These are phyloP conservation scores for Hermaeophaga mercurialis DNA, from an alignment of 2,888 invertebrate genomes.

Conservation along the genomic window DNA sequence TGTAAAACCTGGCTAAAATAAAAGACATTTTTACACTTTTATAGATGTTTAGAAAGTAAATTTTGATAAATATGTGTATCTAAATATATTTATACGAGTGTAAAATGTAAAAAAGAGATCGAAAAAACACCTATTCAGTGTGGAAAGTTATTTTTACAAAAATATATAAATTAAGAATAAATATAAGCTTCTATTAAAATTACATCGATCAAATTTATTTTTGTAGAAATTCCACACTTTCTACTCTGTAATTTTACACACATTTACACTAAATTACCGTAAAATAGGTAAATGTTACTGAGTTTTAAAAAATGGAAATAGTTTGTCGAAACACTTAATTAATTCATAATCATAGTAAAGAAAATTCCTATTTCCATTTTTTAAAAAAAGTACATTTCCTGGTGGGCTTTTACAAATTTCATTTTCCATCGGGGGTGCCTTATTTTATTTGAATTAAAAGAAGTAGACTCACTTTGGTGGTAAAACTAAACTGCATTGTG, in stretches of 20 bases:
- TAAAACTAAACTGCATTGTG: conserved; percentile 20
- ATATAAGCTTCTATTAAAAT: too few species aligned
- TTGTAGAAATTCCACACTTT: neutral
- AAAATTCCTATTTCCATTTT: neutral
- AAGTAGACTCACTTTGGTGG: conserved; percentile 26
- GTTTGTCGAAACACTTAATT: neutral
- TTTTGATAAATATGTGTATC: neutral
- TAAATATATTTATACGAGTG: neutral
- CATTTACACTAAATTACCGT: neutral
- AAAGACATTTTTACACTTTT: neutral
- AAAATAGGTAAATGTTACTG: conserved; percentile 8
- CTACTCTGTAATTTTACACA: neutral
- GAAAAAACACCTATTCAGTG: neutral
- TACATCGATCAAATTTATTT: neutral
- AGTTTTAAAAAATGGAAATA: conserved; percentile 8
- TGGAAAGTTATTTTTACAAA: too few species aligned
- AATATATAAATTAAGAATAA: too few species aligned
- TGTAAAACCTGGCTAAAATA: neutral
- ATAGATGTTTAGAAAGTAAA: neutral
- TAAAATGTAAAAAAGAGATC: neutral
- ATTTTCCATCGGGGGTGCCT: neutral
- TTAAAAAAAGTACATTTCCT: conserved; percentile 8
- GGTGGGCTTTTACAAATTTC: conserved; percentile 2
- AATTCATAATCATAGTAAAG: neutral
- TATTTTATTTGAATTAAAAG: conserved; percentile 7